Base-by-base conservation (phyloP, 2,113 vertebrate genomes). In the Cricetomys ansorgei region DNA sequence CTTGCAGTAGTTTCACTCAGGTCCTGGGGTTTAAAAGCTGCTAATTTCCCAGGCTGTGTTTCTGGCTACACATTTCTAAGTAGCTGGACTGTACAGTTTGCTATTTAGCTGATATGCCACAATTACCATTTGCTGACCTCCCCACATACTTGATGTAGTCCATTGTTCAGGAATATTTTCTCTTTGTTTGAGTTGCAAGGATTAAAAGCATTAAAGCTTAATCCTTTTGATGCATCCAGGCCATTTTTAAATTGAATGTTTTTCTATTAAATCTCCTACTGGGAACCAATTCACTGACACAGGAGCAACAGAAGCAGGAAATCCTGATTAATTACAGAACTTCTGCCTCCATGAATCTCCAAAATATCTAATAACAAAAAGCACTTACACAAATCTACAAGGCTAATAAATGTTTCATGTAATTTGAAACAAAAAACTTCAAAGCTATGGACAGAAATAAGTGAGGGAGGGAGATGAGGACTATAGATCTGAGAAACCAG, bases 121-220 rank as follows among this genome's bases (percentile, higher is more conserved):
- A 96, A 94, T 96, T 97, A 98, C 80, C 90, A 89, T 90, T 97
- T 97, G 93, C 96, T 97, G 97, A 45, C 43, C 91, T 48, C 62
- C 83, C 92, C 96, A 96, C 97, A 97, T 89, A 89, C 84, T 97
- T 96, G 96, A 94, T 72, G 89, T 43, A 95, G 88, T 92, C 92
- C 92, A 97, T 92, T 86, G 77, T 95, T 93, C 83, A 90, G 85
- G 96, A 98, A 97, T 93, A 96, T 55, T 94, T 95, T 96, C 80
- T 87, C 73, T 98, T 98, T 97, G 97, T 97, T 98, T 97, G 97
- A 98, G 93, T 97, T 97, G 85, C n/a, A 53, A 94, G 81, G 96
- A 98, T 98, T 97, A 97, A 97, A 98, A 97, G 97, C 97, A 98
- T 98, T 98, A 98, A 93, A 88, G 96, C 94, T 96, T 98, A 98